Evolutionary conservation across 2,113 vertebrate species (phyloP).

Genomic region (Rhagologus leucostigma): DNA sequence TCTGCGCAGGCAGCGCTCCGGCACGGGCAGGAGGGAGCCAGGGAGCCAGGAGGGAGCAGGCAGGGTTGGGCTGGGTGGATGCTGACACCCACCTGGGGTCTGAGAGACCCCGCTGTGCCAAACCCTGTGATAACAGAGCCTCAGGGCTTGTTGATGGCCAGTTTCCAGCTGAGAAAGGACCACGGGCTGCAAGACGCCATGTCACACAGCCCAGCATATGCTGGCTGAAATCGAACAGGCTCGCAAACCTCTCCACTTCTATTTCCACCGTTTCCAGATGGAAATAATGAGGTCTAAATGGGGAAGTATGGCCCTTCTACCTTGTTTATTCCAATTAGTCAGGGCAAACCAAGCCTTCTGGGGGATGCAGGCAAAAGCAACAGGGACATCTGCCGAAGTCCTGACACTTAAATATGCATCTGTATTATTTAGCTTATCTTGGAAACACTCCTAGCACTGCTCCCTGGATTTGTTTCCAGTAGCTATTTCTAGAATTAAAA

Average conservation of each 20-base stretch:
- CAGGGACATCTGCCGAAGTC: conserved; percentile 17
- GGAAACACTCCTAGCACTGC: conserved; percentile 24
- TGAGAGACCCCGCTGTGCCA: neutral
- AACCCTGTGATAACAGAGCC: neutral
- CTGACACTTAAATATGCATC: conserved; percentile 47
- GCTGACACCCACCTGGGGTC: neutral
- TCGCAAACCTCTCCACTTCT: neutral
- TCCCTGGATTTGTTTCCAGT: conserved; percentile 27
- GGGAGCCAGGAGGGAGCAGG: neutral
- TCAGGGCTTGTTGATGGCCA: neutral
- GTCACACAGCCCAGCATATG: accelerated
- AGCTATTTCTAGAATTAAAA: conserved; percentile 45
- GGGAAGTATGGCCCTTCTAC: neutral
- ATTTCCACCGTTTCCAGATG: neutral
- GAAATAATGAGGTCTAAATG: neutral
- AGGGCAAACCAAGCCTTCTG: neutral
- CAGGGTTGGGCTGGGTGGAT: neutral
- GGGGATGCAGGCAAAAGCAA: neutral
- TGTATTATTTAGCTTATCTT: conserved; percentile 21
- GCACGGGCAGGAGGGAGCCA: neutral
- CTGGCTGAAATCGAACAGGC: neutral
- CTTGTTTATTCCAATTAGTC: neutral
- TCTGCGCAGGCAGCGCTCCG: neutral
- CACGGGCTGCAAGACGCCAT: neutral
- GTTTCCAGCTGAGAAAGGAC: neutral